Conservation (phyloP, 2,888 invertebrate genomes). For the Eupithecia vulgata region DNA sequence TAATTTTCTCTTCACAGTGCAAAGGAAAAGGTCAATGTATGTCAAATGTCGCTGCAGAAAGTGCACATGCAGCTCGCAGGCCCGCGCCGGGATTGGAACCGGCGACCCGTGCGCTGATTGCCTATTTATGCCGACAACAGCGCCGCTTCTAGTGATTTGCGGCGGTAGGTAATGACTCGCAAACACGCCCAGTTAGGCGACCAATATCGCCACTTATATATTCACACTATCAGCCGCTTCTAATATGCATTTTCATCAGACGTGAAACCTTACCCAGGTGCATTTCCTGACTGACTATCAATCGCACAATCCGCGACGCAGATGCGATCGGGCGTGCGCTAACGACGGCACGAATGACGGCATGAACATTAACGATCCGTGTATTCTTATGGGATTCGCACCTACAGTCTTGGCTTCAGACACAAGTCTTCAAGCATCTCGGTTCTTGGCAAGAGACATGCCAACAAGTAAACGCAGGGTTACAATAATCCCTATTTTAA, state of each 20-base stretch:
- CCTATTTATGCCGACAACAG: slow-evolving; percentile 47
- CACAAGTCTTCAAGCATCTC: not conserved
- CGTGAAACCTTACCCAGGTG: not conserved
- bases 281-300: not conserved
- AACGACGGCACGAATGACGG: too few species aligned
- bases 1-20: not conserved
- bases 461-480: too few species aligned
- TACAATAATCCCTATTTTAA: too few species aligned
- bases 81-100: slow-evolving; percentile 39
- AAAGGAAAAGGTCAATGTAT: not conserved
- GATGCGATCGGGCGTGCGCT: not conserved
- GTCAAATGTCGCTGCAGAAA: not conserved
- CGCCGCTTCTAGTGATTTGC: slow-evolving; percentile 43
- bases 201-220: not conserved
- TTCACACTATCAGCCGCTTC: not conserved
- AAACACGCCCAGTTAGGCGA: not conserved
- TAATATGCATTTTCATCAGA: not conserved
- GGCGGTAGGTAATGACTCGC: slow-evolving; percentile 28
- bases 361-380: too few species aligned
- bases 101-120: slow-evolving; percentile 43
- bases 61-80: not conserved
- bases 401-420: not conserved
- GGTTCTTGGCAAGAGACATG: too few species aligned
- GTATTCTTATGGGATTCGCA: not conserved
- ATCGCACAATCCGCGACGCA: not conserved